phyloP scores from a whole-genome alignment of 2,113 vertebrate genomes.

The Delphinapterus leucas region DNA sequence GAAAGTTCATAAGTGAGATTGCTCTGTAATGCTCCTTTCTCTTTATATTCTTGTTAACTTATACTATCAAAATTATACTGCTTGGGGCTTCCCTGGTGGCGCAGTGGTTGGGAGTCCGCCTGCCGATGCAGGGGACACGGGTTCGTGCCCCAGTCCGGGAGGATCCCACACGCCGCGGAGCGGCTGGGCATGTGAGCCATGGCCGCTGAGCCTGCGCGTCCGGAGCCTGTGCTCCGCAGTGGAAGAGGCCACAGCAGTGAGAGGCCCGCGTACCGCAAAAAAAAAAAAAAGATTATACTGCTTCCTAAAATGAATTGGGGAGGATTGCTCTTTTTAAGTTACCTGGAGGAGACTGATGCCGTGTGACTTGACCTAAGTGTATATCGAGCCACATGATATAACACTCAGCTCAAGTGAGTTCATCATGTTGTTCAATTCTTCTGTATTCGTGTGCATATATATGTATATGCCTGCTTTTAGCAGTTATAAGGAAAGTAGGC shows the following conservation, averaged over 20 bases:
- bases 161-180: no score
- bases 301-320: background rate
- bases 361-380: background rate
- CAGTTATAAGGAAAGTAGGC: background rate
- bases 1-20: background rate
- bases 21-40: background rate
- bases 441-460: background rate
- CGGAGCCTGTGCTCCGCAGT: fast-evolving
- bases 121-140: no score
- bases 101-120: no score
- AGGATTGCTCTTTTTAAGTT: background rate
- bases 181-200: no score
- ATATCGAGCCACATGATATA: background rate
- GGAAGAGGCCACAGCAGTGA: no score
- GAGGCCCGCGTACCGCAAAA: no score
- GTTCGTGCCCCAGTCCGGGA: no score
- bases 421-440: background rate
- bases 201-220: no score
- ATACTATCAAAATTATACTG: background rate
- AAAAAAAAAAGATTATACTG: background rate
- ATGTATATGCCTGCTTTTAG: background rate
- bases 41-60: background rate
- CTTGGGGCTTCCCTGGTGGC: no score
- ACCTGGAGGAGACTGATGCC: background rate
- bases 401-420: background rate